Evolutionary conservation across 2,888 invertebrate species (phyloP), one percentile per base, ranked within the genome.

Genomic region (Synergus gifuensis): DNA sequence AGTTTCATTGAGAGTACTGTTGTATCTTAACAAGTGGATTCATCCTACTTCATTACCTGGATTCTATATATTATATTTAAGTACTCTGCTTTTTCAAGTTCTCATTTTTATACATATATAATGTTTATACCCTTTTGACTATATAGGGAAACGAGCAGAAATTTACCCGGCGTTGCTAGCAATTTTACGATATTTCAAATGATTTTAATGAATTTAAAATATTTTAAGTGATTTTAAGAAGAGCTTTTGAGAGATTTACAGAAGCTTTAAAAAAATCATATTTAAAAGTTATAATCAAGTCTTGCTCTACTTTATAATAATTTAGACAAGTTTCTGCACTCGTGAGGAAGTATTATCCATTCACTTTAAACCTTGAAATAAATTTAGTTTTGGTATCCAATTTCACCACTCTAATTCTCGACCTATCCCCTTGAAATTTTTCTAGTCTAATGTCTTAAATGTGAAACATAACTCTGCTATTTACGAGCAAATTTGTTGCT

Each of bases 301-400:
- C 36, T 73, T 16, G 36, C 73, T 73, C 28, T 46, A 22, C 18
- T 67, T 69, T 44, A 69, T 49, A 69, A 69, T 73, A 73, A 73
- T 73, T 73, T 5, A 73, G 5, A 36, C 22, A 16, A 36, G 11
- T 73, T 73, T 73, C 54, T 11, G 54, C n/a, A 73, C 36, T 54
- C n/a, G n/a, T 28, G 73, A 73, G 36, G 49, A 46, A 73, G 7
- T 54, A 28, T 54, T 73, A 54, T 36, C 49, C 73, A 36, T 73
- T 73, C 73, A 73, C 73, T 54, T 54, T 40, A 73, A 73, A 73
- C 73, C 73, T 73, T 73, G 73, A 18, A 18, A 12, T 73, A 16
- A 11, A 73, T 66, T 66, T 42, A 66, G 18, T 73, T 73, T 73
- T 49, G 54, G 49, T 73, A 49, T 73, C n/a, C 36, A 54, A 73